These are phyloP conservation scores for Tichodroma muraria DNA, from an alignment of 2,113 vertebrate species.

Conservation along the genomic window DNA sequence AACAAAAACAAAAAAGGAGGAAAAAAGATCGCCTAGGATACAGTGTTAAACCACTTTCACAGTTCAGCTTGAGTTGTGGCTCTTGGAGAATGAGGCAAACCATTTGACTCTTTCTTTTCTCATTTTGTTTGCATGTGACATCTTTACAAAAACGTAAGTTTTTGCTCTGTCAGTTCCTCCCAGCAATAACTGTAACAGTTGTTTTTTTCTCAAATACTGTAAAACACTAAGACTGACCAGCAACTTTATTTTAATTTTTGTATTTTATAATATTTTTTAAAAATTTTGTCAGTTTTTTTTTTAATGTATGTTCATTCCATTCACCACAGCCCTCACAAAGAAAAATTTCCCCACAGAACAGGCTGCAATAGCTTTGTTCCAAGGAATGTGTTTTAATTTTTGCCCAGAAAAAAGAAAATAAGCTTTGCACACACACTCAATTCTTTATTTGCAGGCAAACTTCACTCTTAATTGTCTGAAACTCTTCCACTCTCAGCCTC, in stretches of 20 bases:
- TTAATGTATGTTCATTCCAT: constrained; percentile 76
- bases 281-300: constrained; percentile 78
- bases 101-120: constrained; percentile 76
- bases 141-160: constrained; percentile 70
- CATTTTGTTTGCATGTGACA: constrained; percentile 71
- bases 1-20: constrained; percentile 70
- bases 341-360: constrained; percentile 90
- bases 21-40: constrained; percentile 94
- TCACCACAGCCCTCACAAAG: constrained; percentile 89
- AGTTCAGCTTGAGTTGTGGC: constrained; percentile 99
- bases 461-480: constrained; percentile 87
- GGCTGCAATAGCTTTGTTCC: constrained; percentile 87
- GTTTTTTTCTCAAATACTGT: constrained; percentile 79
- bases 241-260: constrained; percentile 74
- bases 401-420: constrained; percentile 84
- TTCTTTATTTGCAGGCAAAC: constrained; percentile 88
- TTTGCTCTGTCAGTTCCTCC: constrained; percentile 75
- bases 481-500: constrained; percentile 93
- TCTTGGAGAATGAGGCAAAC: constrained; percentile 95
- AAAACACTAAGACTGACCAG: constrained; percentile 84
- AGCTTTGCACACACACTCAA: constrained; percentile 85
- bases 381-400: constrained; percentile 99
- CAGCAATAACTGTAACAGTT: constrained; percentile 79
- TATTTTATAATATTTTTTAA: constrained; percentile 69
- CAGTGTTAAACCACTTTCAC: constrained; percentile 99